These are phyloP conservation scores for Lasioglossum lativentre DNA, from an alignment of 2,888 invertebrate species.

Conservation along the genomic window DNA sequence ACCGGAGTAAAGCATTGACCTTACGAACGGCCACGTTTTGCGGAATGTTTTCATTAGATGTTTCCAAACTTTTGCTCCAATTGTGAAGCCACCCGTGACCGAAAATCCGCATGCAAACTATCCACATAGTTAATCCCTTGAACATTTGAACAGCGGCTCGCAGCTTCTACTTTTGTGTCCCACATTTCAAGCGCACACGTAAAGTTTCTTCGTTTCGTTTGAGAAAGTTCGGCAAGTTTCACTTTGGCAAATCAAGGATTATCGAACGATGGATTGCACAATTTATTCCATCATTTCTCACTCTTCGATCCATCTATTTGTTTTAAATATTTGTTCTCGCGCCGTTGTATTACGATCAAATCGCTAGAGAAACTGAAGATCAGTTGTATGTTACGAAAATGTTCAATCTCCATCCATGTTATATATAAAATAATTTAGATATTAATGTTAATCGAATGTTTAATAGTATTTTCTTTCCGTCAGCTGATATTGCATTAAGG, in stretches of 20 bases:
- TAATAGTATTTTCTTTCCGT: too few relatives aligned
- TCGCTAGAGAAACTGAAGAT: background rate
- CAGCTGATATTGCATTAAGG: background rate
- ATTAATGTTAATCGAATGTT: background rate
- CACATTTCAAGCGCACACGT: background rate
- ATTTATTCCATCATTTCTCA: background rate
- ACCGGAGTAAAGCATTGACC: slow-evolving; percentile 56
- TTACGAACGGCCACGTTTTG: slow-evolving; percentile 31
- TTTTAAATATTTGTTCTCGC: background rate
- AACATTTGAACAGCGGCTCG: background rate
- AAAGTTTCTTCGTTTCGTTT: background rate
- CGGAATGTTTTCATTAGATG: slow-evolving; percentile 8
- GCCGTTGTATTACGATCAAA: background rate
- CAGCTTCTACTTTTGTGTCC: background rate
- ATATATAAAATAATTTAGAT: background rate
- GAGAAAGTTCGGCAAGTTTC: background rate
- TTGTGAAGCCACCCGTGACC: background rate
- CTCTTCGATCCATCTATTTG: background rate
- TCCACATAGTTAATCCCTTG: background rate
- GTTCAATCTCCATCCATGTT: background rate
- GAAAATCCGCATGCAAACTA: background rate
- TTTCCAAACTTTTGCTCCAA: slow-evolving; percentile 27
- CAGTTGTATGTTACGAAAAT: background rate
- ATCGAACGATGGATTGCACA: background rate
- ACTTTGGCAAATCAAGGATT: background rate